Base-by-base conservation (phyloP, 2,113 vertebrate species). In the Seriola rivoliana region DNA sequence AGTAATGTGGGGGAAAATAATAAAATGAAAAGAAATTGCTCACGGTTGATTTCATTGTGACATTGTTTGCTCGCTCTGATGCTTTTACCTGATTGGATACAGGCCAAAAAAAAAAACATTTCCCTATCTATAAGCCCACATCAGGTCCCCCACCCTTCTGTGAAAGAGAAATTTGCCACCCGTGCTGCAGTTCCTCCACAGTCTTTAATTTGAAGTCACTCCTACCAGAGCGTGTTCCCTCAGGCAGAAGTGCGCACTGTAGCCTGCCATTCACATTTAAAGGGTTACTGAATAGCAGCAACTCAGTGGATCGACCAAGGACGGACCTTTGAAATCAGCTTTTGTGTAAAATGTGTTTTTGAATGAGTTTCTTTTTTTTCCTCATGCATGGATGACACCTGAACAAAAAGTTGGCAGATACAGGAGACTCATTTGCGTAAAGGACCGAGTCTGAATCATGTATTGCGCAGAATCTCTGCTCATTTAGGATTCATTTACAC, bases 381-480 rank as follows among this genome's bases (percentile, higher is more conserved):
- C n/a, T 6, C 13, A 38, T 44, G 14, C 29, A 46, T 48, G 38
- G 60, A 72, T 74, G 54, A 82, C 59, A 88, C 32, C 42, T 65
- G 71, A 57, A 34, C 13, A 25, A 57, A 80, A 93, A 88, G 86
- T 89, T 92, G 75, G 23, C 68, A 80, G 58, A 48, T 5, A 81
- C 73, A n/a, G 25, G 60, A 65, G 44, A 78, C 67, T 64, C n/a
- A 44, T 67, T 57, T 84, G 89, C 77, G 84, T 81, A 86, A 88
- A 79, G 66, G 57, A 67, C 40, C 17, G 55, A 46, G 34, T 71
- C 54, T 36, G 71, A 42, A 84, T 64, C 69, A 84, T 86, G 82
- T 12, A 78, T 81, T 91, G 88, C 88, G 90, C 91, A 91, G 86
- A 89, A 87, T 93, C 88, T 85, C 52, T 59, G 71, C 81, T 77